Evolutionary conservation across 92 coral and sea anemone genomes (phyloP), one percentile per base, ranked within the genome.

Genomic region (Diadumene lineata): DNA sequence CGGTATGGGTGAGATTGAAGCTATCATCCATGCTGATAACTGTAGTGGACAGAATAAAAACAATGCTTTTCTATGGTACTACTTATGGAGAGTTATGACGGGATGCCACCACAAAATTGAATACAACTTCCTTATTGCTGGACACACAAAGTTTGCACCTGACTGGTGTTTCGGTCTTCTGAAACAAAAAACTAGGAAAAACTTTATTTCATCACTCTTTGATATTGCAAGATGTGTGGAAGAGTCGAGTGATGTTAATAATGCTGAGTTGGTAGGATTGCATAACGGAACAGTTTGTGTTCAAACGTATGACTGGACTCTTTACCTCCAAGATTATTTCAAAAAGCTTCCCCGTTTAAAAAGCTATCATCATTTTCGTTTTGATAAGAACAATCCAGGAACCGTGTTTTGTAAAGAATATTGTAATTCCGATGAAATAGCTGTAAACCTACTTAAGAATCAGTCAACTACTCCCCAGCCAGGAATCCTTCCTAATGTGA

Each of bases 301-400:
- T 26, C 87, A 86, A 11, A 74, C 73, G 31, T 88, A 88, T 31
- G 89, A 88, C 68, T 88, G 93, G 93, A 63, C 79, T 8, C 1
- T 51, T 6, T 77, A 51, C 38, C 72, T 86, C 7, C 61, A 56
- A 11, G 51, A 25, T 28, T 77, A 30, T 67, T 86, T 86, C 68
- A 72, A 43, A 28, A 84, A 78, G 70, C 43, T 84, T 11, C 84
- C 84, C 16, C 57, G 60, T 19, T 25, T 85, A 3, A 75, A 70
- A 44, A 64, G 34, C 22, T 81, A 60, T 26, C 84, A 86, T 34
- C 91, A 86, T 71, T 86, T 81, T 69, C 64, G 87, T 1, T 86
- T 86, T 71, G 43, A 68, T 27, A 56, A 55, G 17, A 68, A 51
- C 7, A 31, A 38, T 16, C 84, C 88, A 9, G 87, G 92, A 11